Percentiles rank a stretch among this genome's conserved stretches.
Evolutionary conservation across 2,797 vertebrate genomes (phyloP).

Genomic region (Poeciliopsis paucimaculata): DNA sequence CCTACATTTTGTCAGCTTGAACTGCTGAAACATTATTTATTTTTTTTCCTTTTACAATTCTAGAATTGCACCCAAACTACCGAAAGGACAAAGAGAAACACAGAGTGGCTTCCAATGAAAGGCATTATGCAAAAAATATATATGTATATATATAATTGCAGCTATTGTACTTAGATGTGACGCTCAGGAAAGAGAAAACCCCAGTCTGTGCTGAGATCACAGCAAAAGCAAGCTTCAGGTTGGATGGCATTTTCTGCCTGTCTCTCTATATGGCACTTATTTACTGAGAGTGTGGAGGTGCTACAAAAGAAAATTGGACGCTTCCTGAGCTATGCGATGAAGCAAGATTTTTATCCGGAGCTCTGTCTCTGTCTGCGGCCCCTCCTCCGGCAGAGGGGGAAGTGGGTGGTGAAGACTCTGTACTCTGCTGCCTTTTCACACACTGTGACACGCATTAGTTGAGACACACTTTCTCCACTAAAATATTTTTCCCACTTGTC

Average conservation of each 20-base stretch:
- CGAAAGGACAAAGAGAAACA: conserved; percentile 46
- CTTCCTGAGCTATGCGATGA: conserved; percentile 37
- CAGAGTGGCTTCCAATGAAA: conserved; percentile 54
- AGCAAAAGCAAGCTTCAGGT: conserved; percentile 40
- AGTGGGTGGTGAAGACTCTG: conserved; percentile 27
- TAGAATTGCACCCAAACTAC: conserved; percentile 48
- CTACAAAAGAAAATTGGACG: conserved; percentile 34
- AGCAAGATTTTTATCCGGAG: conserved; percentile 41
- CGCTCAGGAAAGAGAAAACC: conserved; percentile 64
- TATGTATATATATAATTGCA: conserved; percentile 2
- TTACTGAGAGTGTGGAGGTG: conserved; percentile 36
- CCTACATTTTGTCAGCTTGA: conserved; percentile 32
- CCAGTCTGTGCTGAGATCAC: conserved; percentile 37
- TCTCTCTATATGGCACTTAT: conserved; percentile 24
- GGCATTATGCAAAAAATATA: conserved; percentile 52
- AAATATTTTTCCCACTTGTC: conserved; percentile 64
- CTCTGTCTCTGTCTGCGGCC: conserved; percentile 17
- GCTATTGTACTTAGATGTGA: conserved; percentile 50
- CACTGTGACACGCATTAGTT: conserved; percentile 78
- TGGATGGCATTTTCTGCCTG: conserved; percentile 9
- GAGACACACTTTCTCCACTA: conserved; percentile 54
- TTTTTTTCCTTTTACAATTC: conserved; percentile 53
- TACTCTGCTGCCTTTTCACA: conserved; percentile 59
- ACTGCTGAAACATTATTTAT: conserved; percentile 70
- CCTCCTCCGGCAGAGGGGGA: conserved; percentile 23